A percentile compares a stretch with the other conserved stretches of the same genome.
These are phyloP conservation scores for Drosophila obscura DNA, from an alignment of 1,140 invertebrate genomes.

Conservation along the genomic window DNA sequence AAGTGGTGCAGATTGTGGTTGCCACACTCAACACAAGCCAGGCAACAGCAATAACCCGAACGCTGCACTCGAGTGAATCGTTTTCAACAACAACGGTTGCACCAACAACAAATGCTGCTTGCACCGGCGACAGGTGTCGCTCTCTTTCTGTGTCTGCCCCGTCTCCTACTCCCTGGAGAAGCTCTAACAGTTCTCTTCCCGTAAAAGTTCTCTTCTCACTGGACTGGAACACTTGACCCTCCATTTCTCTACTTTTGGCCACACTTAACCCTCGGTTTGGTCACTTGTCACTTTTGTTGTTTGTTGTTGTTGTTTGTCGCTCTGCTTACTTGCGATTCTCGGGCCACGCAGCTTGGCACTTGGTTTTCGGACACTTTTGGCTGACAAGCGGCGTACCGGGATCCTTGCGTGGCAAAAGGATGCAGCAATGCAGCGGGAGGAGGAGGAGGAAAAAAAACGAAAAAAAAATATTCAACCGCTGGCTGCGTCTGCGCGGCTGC, in stretches of 20 bases:
- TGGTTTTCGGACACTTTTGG: conserved; percentile 34
- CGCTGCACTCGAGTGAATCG: conserved; percentile 61
- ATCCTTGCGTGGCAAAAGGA: conserved; percentile 25
- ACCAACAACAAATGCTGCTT: neutral
- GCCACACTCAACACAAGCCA: neutral
- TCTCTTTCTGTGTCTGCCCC: no score
- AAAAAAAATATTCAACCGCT: conserved; percentile 26
- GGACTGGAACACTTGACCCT: conserved; percentile 8
- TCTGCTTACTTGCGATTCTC: conserved; percentile 50
- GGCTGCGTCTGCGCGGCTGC: conserved; percentile 74
- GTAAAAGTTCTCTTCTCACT: no score
- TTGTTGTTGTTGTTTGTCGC: neutral
- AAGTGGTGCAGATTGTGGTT: conserved; percentile 16
- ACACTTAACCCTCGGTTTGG: conserved; percentile 34
- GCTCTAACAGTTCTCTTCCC: no score
- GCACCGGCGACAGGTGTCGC: no score
- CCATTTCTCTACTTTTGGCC: neutral
- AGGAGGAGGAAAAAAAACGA: conserved; percentile 12
- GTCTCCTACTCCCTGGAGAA: no score
- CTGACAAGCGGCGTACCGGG: conserved; percentile 24
- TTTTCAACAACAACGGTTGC: neutral
- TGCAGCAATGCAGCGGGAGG: neutral
- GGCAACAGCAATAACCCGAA: neutral
- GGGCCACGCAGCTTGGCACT: conserved; percentile 48
- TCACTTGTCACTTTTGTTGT: neutral